Base-by-base conservation (phyloP, 2,113 vertebrate species). In the Pongo abelii region DNA sequence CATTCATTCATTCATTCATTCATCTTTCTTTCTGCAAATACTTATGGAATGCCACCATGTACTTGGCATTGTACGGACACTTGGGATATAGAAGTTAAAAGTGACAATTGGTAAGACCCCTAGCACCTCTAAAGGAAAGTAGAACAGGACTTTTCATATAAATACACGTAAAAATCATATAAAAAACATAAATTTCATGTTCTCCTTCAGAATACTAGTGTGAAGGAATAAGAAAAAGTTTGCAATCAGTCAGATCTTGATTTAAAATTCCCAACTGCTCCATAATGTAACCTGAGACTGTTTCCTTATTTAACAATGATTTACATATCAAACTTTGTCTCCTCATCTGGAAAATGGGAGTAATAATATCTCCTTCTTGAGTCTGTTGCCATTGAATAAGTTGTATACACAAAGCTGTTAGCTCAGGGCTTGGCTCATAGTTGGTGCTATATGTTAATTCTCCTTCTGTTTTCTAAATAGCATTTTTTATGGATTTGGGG, bases 121-220 rank as follows among this genome's bases (percentile, higher is more conserved):
- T 85, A 90, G 75, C 1, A 85, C 20, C 35, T 23, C 46, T 67
- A 94, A 85, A 85, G 64, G 32, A 74, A 93, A 94, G 61, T 50
- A 79, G 74, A 92, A 77, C 30, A 64, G 38, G 43, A 4, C 1
- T 75, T 78, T 96, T 95, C 22, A 80, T 95, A 70, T 59, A 92
- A 78, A 90, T 85, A 92, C 70, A 83, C 46, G 85, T 88, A 78
- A 93, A 93, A 90, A 55, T 52, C 64, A 81, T 61, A 90, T 78
- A 92, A 84, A 97, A 97, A 91, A 43, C 61, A 87, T 92, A 77
- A 48, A 78, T 96, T 84, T 79, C 0, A 20, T 84, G 69, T 75
- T 95, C 43, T 94, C 38, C 38, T 93, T 78, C 81, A 91, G 72
- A 88, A 96, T 93, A 67, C 46, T 81, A 64, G 88, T 81, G 38